These are phyloP conservation scores for Palythoa grandis DNA, from an alignment of 92 coral and sea anemone species.

Conservation along the genomic window DNA sequence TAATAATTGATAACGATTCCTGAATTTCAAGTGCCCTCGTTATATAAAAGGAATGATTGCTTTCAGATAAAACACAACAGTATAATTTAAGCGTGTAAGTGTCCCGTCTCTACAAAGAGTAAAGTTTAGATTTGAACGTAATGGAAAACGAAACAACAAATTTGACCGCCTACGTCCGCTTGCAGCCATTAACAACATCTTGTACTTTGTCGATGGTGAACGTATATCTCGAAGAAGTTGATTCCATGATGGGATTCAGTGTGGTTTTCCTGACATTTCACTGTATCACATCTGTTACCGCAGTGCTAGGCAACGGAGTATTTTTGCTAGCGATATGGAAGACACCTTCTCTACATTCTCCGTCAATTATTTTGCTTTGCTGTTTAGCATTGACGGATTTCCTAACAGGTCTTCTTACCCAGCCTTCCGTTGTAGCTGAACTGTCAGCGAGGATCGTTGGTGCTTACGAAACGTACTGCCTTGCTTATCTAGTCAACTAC, in stretches of 20 bases:
- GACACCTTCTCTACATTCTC: conserved; percentile 30
- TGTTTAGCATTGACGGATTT: conserved; percentile 30
- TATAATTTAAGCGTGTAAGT: neutral
- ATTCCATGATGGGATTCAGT: conserved; percentile 26
- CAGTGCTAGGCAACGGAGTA: conserved; percentile 14
- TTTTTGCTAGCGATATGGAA: conserved; percentile 31
- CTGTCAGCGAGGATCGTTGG: conserved; percentile 17
- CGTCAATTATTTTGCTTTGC: conserved; percentile 22
- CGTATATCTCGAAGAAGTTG: conserved; percentile 6
- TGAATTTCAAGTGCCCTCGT: neutral
- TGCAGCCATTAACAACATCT: neutral
- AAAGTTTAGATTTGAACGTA: neutral
- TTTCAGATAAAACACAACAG: too few species aligned
- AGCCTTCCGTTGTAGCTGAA: conserved; percentile 30
- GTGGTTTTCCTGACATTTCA: conserved; percentile 21
- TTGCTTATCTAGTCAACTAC: conserved; percentile 36
- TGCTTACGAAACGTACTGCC: conserved; percentile 17
- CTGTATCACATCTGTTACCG: conserved; percentile 12
- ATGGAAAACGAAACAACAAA: conserved; percentile 10
- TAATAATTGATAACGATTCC: neutral
- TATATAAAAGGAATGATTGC: neutral
- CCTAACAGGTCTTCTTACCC: conserved; percentile 26
- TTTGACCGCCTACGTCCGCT: neutral
- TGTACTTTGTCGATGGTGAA: conserved; percentile 13
- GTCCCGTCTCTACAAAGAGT: neutral